Evolutionary conservation across 2,888 invertebrate genomes (phyloP), one percentile per base, ranked within the genome.

Genomic region (Bruchidius siliquastri): DNA sequence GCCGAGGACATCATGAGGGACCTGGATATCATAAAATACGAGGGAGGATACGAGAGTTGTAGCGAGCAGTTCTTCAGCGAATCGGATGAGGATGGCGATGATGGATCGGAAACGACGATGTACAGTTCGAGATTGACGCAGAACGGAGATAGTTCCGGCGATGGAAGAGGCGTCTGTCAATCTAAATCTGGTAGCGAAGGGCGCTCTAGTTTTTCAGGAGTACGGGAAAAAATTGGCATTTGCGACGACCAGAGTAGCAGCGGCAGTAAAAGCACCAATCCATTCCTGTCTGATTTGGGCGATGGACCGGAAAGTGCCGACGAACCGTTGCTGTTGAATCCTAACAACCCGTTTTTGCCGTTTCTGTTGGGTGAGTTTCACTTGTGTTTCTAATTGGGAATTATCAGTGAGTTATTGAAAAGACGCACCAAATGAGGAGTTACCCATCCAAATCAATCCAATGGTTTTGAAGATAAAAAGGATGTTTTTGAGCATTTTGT

Each of bases 1-100:
- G 73, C 76, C 3, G 76, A 76, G 68, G 73, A 75, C 70, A 77
- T 77, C n/a, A 76, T 77, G 75, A 74, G 74, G 0, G 76, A 76
- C 0, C 68, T 72, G 20, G 26, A 69, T 20, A 72, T 76, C 18
- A 71, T 71, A 30, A 22, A 72, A 3, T 13, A 8, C 20, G 66
- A 68, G 22, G 69, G 30, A 20, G 18, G 20, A n/a, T n/a, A n/a
- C 20, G 67, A 49, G 6, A 18, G 18, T 49, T 22, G 6, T 67
- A 13, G 20, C 0, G 32, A 22, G 18, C 21, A 32, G 68, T 13
- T 32, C 0, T 2, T 20, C 20, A 30, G 21, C 8, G 13, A 68
- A 69, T 18, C n/a, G 20, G 26, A 20, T 0, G 20, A 20, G 72
- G 68, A 13, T 26, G 3, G 30, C 68, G 49, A 49, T 1, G 18